Base-by-base conservation (phyloP, 2,888 invertebrate species). In the Cryptops parisi region DNA sequence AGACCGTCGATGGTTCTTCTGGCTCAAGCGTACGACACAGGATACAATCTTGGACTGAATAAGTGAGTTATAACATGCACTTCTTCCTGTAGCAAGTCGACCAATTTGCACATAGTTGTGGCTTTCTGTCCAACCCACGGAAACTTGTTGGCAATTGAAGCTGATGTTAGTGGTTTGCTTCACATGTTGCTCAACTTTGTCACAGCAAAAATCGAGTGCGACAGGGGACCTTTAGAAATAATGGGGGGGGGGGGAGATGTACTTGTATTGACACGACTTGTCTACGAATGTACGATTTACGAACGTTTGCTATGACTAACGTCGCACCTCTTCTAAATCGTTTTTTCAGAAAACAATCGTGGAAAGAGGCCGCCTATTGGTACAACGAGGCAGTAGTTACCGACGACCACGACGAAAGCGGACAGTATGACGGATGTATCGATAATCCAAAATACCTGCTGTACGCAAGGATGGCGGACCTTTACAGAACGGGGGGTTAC, bases 11-110 rank as follows among this genome's bases (percentile, higher is more conserved):
- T 75, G 69, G 62, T 75, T 3, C 70, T 68, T 61, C 62, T 76
- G 58, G 75, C 74, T 4, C 68, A 69, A 57, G 71, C 72, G 19
- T 74, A 68, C 62, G 72, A 75, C 58, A 68, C 68, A 27, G 75
- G 74, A 1, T 52, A 61, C 21, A 64, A 65, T 41, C 64, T 71
- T 2, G 70, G 68, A 26, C 61, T 53, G 64, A 67, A 67, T 27
- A 56, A 57, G 59, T 59, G 41, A 52, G 21, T 68, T 25, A 38
- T 15, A 17, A n/a, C n/a, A n/a, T n/a, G n/a, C n/a, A n/a, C 24
- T 24, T 24, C 27, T 47, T 22, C n/a, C 22, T 55, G 56, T 47
- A 45, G n/a, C n/a, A n/a, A n/a, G n/a, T n/a, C n/a, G n/a, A n/a
- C n/a, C n/a, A n/a, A n/a, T n/a, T n/a, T n/a, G n/a, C n/a, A n/a